Base-by-base conservation (phyloP, 2,888 invertebrate genomes). In the Drosophila macrospina region DNA sequence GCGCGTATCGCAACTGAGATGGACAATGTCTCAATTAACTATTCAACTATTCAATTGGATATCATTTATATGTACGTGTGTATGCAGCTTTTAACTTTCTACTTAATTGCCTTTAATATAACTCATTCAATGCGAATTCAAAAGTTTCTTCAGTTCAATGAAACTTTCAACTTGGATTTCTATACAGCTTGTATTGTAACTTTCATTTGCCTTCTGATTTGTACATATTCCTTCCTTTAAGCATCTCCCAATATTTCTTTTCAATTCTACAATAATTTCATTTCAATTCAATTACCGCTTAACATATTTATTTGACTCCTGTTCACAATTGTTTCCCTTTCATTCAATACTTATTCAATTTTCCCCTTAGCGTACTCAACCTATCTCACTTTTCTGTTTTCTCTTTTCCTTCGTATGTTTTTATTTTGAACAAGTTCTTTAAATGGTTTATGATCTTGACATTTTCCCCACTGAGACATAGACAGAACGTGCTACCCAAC, bases 361-460 rank as follows among this genome's bases (percentile, higher is more conserved):
- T 32, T 45, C 13, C 16, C 15, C 28, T 4, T 10, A 26, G 2
- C n/a, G 11, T 37, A 13, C n/a, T 11, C 11, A 24, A 6, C 5
- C 6, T 28, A 8, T 28, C 8, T 28, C 6, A 28, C n/a, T 36
- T 26, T 20, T 36, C 6, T 20, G 20, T 20, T 20, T 3, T 20
- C 1, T 20, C 20, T 3, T 20, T 28, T n/a, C 15, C 30, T 30
- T 30, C 15, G 26, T 8, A 11, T 32, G 10, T 44, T 0, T 8
- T 11, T n/a, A 4, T 51, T 16, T 1, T 51, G 4, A 28, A 7
- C 28, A 28, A 28, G 28, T 37, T 34, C 10, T 26, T 42, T 2
- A 3, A 20, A 20, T 65, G 62, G 54, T 71, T 86, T 79, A 65
- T 69, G 77, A 66, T 73, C 82, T 83, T 83, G 88, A 83, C 86